phyloP scores from a whole-genome alignment of 2,113 vertebrate genomes.

The Myrmecobius fasciatus region DNA sequence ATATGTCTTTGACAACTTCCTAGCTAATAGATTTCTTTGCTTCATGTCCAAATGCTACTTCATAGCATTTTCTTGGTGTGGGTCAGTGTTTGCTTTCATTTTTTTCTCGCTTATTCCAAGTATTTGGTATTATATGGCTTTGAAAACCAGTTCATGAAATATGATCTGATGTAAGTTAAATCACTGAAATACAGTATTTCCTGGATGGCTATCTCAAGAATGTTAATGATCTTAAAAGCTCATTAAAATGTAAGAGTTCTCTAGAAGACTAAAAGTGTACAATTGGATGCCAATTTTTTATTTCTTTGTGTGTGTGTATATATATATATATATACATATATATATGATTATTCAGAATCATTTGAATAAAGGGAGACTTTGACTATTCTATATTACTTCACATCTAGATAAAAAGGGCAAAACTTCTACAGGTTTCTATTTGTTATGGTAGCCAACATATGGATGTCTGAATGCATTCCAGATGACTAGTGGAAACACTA shows the following conservation, averaged over 20 bases:
- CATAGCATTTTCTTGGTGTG: slow-evolving; percentile 10
- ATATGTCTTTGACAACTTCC: not conserved
- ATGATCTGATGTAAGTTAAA: not conserved
- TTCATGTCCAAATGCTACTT: slow-evolving; percentile 5
- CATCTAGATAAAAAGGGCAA: slow-evolving; percentile 38
- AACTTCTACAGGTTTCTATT: slow-evolving; percentile 23
- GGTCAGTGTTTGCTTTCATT: slow-evolving; percentile 23
- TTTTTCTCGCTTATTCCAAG: not conserved
- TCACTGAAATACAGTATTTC: not conserved
- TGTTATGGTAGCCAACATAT: slow-evolving; percentile 59
- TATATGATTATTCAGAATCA: not conserved
- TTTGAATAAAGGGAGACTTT: slow-evolving; percentile 21
- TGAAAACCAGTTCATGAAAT: slow-evolving; percentile 18
- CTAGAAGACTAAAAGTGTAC: not conserved
- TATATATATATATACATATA: too few relatives aligned
- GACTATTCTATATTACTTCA: not conserved
- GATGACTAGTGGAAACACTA: slow-evolving; percentile 41
- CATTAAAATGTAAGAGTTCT: not conserved
- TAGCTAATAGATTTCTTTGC: not conserved
- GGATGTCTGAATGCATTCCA: slow-evolving; percentile 64
- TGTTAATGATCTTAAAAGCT: not conserved
- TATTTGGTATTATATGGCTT: not conserved
- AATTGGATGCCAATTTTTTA: not conserved
- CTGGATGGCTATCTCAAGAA: slow-evolving; percentile 23
- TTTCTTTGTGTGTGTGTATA: not conserved